These are phyloP conservation scores for Clavelina lepadiformis DNA, from an alignment of 23 tunicate genomes.

Conservation along the genomic window DNA sequence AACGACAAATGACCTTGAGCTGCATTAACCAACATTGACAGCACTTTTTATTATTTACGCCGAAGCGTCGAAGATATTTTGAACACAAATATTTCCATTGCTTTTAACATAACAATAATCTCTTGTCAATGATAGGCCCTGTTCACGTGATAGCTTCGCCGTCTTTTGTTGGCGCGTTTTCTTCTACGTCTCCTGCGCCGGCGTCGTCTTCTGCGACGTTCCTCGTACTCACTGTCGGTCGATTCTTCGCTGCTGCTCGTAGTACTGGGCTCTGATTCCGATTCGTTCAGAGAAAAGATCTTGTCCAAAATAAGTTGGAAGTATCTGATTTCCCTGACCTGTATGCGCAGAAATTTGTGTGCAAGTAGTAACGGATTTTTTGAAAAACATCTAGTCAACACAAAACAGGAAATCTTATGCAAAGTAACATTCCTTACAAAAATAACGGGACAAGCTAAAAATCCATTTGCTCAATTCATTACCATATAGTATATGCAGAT, in stretches of 20 bases:
- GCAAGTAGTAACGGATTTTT: neutral
- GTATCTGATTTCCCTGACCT: conserved; percentile 25
- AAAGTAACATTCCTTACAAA: neutral
- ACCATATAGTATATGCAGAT: conserved; percentile 55
- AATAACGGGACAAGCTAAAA: neutral
- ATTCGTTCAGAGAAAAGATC: conserved; percentile 9
- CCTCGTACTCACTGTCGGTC: conserved; percentile 34
- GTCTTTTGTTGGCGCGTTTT: conserved; percentile 12
- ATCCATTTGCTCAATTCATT: neutral
- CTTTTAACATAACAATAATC: too few species aligned
- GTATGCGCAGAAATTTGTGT: conserved; percentile 6
- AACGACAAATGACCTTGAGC: too few species aligned
- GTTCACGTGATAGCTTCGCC: conserved; percentile 2
- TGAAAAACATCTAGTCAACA: neutral
- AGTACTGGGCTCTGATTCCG: neutral
- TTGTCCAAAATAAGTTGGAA: neutral
- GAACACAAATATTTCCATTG: too few species aligned
- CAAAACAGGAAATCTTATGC: neutral
- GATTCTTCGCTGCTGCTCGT: conserved; percentile 13
- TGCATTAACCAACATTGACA: too few species aligned
- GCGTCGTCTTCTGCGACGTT: conserved; percentile 26
- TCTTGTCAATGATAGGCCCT: neutral
- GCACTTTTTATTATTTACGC: too few species aligned
- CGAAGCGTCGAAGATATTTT: too few species aligned
- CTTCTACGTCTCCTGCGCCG: conserved; percentile 29